Conservation (phyloP, 2,888 invertebrate species). For the Sarcophaga variegata region DNA sequence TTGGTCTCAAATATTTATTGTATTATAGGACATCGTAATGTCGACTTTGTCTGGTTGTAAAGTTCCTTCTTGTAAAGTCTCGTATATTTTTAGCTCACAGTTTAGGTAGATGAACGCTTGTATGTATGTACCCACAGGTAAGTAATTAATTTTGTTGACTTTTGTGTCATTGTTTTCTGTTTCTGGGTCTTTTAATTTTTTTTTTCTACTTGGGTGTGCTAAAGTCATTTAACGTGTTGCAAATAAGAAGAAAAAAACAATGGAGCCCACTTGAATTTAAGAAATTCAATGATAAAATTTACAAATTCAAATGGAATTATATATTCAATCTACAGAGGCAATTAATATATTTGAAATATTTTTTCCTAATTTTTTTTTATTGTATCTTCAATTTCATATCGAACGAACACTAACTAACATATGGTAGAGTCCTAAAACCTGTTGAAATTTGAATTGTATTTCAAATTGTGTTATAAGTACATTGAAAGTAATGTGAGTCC, state of each 20-base stretch:
- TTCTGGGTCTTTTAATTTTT: slow-evolving; percentile 11
- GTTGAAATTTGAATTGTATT: too few species aligned
- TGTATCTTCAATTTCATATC: too few species aligned
- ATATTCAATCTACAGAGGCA: neutral
- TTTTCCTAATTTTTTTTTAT: too few species aligned
- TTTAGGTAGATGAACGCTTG: slow-evolving; percentile 49
- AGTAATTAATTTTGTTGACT: slow-evolving; percentile 68
- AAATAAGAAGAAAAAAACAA: slow-evolving; percentile 27
- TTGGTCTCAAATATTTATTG: too few species aligned
- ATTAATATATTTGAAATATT: too few species aligned
- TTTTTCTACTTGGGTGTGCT: slow-evolving; percentile 63
- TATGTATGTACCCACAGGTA: slow-evolving; percentile 45
- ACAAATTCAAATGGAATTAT: slow-evolving; percentile 24
- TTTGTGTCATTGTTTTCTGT: slow-evolving; percentile 46
- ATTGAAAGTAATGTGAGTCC: too few species aligned
- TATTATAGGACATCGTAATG: too few species aligned
- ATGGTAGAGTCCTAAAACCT: too few species aligned
- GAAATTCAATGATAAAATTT: slow-evolving; percentile 51
- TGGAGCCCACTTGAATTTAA: slow-evolving; percentile 50
- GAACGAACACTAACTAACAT: too few species aligned
- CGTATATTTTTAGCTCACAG: slow-evolving; percentile 10
- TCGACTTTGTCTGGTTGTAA: neutral
- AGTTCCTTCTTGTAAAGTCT: neutral
- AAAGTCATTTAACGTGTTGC: slow-evolving; percentile 46
- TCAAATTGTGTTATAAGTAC: too few species aligned